Conservation (phyloP, 1,140 invertebrate genomes). For the Drosophila sp. region DNA sequence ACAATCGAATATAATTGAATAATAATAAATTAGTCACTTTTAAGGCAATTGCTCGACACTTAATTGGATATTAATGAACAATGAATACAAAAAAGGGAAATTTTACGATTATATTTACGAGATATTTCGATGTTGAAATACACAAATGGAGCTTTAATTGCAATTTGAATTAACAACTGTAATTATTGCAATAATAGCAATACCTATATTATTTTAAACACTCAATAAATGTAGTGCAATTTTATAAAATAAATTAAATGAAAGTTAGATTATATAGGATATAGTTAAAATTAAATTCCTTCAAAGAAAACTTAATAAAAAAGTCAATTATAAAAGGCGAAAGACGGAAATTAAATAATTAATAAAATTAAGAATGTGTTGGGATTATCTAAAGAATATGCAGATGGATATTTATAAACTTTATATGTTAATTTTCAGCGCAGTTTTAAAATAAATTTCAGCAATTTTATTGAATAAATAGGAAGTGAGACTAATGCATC, state of each 20-base stretch:
- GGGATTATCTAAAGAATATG: too few relatives aligned
- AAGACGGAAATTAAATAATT: too few relatives aligned
- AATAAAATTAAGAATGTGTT: too few relatives aligned
- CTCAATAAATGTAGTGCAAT: not conserved
- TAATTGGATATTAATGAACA: constrained; percentile 12
- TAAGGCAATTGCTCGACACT: constrained; percentile 24
- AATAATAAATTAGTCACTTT: constrained; percentile 27
- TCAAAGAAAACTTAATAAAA: too few relatives aligned
- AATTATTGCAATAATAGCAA: not conserved
- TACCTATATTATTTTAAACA: not conserved
- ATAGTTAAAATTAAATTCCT: too few relatives aligned
- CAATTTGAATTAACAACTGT: not conserved
- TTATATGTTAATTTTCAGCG: too few relatives aligned
- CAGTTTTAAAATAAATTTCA: too few relatives aligned
- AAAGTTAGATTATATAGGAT: too few relatives aligned
- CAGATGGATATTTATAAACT: too few relatives aligned
- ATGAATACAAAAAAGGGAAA: not conserved
- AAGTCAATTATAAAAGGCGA: too few relatives aligned
- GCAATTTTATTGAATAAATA: not conserved
- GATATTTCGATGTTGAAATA: constrained; percentile 4
- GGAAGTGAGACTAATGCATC: constrained; percentile 3
- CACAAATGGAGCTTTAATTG: not conserved
- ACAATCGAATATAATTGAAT: not conserved
- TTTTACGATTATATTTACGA: not conserved
- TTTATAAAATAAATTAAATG: not conserved